Conservation (phyloP, 2,113 vertebrate genomes). For the Chelonoidis abingdonii region DNA sequence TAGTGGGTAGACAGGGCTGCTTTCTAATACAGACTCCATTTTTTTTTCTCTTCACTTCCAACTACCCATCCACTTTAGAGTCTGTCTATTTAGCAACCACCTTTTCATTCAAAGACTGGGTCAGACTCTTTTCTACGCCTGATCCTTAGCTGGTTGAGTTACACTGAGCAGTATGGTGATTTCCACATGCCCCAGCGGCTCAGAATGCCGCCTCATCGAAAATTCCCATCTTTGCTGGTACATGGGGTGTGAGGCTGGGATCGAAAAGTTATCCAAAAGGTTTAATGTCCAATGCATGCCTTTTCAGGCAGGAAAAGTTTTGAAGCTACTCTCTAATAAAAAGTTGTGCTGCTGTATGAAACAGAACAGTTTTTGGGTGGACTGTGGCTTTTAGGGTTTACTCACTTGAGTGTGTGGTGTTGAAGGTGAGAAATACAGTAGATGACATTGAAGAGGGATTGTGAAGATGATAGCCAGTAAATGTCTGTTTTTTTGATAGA, state of each 20-base stretch:
- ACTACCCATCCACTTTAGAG: not conserved
- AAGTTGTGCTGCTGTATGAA: not conserved
- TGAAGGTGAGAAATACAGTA: not conserved
- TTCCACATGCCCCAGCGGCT: not conserved
- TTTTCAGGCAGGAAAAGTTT: not conserved
- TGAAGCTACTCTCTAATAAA: not conserved
- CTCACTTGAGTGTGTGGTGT: not conserved
- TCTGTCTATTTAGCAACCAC: not conserved
- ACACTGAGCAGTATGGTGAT: not conserved
- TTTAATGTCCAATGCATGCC: fast-evolving
- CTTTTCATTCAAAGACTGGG: not conserved
- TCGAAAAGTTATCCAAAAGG: not conserved
- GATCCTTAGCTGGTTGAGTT: not conserved
- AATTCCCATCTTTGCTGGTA: not conserved
- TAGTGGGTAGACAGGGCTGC: not conserved
- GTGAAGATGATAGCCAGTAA: not conserved
- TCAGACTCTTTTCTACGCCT: not conserved
- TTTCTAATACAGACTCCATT: too few species aligned
- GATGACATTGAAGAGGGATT: not conserved
- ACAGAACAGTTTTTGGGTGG: not conserved
- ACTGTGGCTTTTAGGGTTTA: not conserved
- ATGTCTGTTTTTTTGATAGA: constrained; percentile 2
- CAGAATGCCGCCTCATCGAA: not conserved
- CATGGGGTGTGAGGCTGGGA: not conserved
- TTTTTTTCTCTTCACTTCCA: not conserved